Percentiles rank a stretch among this genome's conserved stretches.
phyloP scores from a whole-genome alignment of 2,113 vertebrate genomes.

The Cyprinodon tularosa region DNA sequence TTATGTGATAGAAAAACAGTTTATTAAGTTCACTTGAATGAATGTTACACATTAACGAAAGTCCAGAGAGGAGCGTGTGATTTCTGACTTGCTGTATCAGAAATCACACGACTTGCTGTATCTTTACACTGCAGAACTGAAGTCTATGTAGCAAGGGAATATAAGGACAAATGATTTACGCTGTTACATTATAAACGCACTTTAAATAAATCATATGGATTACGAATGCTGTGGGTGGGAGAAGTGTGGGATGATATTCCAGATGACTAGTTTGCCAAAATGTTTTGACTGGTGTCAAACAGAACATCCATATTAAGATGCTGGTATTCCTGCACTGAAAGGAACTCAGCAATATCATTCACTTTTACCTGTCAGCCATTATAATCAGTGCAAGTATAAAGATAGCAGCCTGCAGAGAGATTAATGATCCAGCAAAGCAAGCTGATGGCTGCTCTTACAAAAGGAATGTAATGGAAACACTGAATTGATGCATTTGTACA shows the following conservation, averaged over 20 bases:
- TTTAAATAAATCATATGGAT: not conserved
- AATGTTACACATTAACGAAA: no score
- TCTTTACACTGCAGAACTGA: no score
- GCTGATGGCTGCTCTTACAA: slow-evolving; percentile 1
- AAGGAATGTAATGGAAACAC: slow-evolving; percentile 30
- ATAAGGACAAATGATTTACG: not conserved
- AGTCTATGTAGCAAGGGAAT: not conserved
- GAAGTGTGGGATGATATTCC: not conserved
- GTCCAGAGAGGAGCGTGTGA: no score
- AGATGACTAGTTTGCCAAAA: not conserved
- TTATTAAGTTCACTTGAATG: no score
- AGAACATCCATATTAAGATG: not conserved
- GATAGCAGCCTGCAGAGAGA: not conserved
- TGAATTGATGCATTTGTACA: slow-evolving; percentile 24
- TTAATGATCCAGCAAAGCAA: not conserved
- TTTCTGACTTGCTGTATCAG: no score
- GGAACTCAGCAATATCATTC: not conserved
- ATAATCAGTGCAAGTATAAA: not conserved
- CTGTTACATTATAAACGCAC: not conserved
- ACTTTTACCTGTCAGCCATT: not conserved
- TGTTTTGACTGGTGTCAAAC: not conserved
- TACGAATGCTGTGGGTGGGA: not conserved
- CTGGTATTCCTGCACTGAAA: not conserved
- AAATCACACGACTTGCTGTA: no score
- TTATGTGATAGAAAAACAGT: not conserved